Evolutionary conservation across 2,113 vertebrate genomes (phyloP), one percentile per base, ranked within the genome.

Genomic region (Malurus alboscapulatus): DNA sequence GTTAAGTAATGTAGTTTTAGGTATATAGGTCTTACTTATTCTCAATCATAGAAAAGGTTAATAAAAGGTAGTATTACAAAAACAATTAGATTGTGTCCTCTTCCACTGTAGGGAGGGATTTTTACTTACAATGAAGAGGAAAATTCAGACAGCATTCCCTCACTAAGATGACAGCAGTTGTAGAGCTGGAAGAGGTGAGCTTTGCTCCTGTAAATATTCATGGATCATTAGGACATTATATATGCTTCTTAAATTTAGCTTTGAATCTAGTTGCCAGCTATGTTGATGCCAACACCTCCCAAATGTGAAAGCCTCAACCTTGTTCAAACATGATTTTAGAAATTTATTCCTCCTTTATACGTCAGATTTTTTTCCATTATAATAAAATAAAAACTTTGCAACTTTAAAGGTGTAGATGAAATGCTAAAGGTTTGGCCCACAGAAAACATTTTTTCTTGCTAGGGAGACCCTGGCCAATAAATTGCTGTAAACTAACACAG

Each of bases 181-280:
- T 42, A 72, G 15, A 54, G 29, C 25, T 91, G 61, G 61, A 91
- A 68, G 68, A 48, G 32, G 38, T 95, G 62, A 75, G 36, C 51
- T 89, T 84, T 91, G 32, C 44, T 69, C 54, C 44, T 88, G 38
- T 77, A 87, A 94, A 78, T 89, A 82, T 66, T 90, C 85, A 66
- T 88, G 62, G 44, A 34, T 69, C 50, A 66, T 32, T 72, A 79
- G 54, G 44, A 44, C 20, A 58, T 80, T 90, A 80, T 83, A 59
- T 75, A 65, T 82, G 45, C 50, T 91, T 87, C 71, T 87, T 90
- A 82, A 94, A 89, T 91, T 90, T 79, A 66, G 69, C 57, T 90
- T 93, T 79, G 61, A 82, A 65, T 92, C 30, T 82, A 26, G 6
- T 84, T 92, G 71, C 74, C 90, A 84, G 26, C 30, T 72, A 59